Evolutionary conservation across 2,113 vertebrate genomes (phyloP).

Genomic region (Scatophagus argus): DNA sequence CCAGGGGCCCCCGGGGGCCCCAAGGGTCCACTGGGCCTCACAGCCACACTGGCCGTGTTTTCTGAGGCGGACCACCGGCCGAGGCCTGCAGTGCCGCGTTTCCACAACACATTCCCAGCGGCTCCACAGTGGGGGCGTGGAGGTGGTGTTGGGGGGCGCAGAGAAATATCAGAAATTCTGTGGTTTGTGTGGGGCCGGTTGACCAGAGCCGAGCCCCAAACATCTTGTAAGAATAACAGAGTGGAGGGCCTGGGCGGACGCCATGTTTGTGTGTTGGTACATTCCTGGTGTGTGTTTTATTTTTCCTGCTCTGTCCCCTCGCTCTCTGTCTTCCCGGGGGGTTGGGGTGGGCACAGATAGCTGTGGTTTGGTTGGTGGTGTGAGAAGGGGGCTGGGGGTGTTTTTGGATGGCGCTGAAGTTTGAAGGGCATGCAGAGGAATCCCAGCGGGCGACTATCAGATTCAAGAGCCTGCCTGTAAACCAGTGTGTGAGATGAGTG

Average conservation of each 20-base stretch:
- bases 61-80: constrained; percentile 71
- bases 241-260: constrained; percentile 55
- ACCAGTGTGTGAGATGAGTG: constrained; percentile 15
- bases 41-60: not conserved
- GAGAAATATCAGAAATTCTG: constrained; percentile 77
- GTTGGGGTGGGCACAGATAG: constrained; percentile 56
- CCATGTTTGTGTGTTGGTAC: constrained; percentile 80
- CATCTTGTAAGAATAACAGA: constrained; percentile 77
- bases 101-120: constrained; percentile 73
- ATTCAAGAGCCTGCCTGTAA: constrained; percentile 13
- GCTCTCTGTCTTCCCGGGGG: constrained; percentile 44
- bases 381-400: constrained; percentile 4
- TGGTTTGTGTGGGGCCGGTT: constrained; percentile 64
- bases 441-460: constrained; percentile 47
- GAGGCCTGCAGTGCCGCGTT: constrained; percentile 57
- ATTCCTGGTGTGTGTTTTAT: constrained; percentile 75
- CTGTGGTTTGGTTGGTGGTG: constrained; percentile 70
- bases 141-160: not conserved
- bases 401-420: constrained; percentile 36
- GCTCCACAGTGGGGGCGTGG: constrained; percentile 32
- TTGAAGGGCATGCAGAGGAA: constrained; percentile 14
- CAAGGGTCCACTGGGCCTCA: constrained; percentile 4
- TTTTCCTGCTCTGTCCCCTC: constrained; percentile 59
- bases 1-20: constrained; percentile 10
- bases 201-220: constrained; percentile 72